phyloP scores from a whole-genome alignment of 2,113 vertebrate species.

The Gracilinanus agilis region DNA sequence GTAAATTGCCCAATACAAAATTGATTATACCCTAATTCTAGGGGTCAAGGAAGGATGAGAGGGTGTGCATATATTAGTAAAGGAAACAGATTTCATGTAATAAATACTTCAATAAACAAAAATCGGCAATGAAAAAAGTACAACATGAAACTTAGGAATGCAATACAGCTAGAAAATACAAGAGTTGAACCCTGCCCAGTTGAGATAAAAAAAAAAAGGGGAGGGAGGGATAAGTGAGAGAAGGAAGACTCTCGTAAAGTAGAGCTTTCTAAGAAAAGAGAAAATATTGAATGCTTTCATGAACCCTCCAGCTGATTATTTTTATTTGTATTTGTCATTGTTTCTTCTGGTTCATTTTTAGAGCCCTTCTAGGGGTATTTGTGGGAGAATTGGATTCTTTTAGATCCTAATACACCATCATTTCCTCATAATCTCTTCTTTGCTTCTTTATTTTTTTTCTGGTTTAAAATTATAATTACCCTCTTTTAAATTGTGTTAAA shows the following conservation, averaged over 20 bases:
- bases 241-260: background rate
- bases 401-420: background rate
- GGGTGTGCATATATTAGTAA: background rate
- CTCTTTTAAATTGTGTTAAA: background rate
- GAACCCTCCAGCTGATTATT: background rate
- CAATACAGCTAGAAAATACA: background rate
- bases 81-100: slow-evolving; percentile 33
- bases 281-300: no score
- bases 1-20: slow-evolving; percentile 58
- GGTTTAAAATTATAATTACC: background rate
- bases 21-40: background rate
- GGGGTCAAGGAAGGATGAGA: background rate
- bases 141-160: background rate
- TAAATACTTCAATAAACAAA: background rate
- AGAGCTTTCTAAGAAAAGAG: background rate
- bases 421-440: background rate
- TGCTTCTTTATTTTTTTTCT: background rate
- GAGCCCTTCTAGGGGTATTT: background rate
- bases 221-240: background rate
- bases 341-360: background rate
- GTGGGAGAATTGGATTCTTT: background rate
- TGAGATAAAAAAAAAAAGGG: background rate
- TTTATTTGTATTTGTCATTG: background rate
- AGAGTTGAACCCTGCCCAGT: background rate
- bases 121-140: background rate